Conservation (phyloP, 2,888 invertebrate genomes). For the Nebria brevicollis region DNA sequence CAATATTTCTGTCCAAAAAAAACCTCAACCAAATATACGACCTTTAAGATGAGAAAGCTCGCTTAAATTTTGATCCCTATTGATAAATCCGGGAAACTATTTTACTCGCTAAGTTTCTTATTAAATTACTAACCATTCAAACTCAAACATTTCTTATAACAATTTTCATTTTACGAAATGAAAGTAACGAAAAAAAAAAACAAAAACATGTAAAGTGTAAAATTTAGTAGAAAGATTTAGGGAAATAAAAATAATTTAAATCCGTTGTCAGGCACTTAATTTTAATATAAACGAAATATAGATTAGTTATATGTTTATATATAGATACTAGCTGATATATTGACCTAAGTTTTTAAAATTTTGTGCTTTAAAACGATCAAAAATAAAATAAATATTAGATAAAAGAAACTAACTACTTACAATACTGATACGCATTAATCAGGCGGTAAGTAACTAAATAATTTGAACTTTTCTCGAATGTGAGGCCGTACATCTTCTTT, state of each 20-base stretch:
- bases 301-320: conserved; percentile 24
- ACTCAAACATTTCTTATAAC: not conserved
- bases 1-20: not conserved
- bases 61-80: conserved; percentile 39
- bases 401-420: conserved; percentile 26
- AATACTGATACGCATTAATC: conserved; percentile 67
- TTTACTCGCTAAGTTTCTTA: not conserved
- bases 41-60: not conserved
- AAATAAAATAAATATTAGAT: conserved; percentile 32
- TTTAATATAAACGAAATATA: conserved; percentile 27
- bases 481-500: conserved; percentile 93
- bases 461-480: conserved; percentile 88
- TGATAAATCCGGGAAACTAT: conserved; percentile 19
- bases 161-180: conserved; percentile 7
- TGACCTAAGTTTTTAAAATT: conserved; percentile 16
- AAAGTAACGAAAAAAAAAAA: conserved; percentile 27
- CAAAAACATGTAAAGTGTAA: not conserved
- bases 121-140: conserved; percentile 23
- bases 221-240: conserved; percentile 11
- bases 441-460: conserved; percentile 89
- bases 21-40: not conserved
- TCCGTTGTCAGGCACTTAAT: conserved; percentile 44
- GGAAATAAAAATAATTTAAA: conserved; percentile 26
- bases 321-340: not conserved
- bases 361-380: conserved; percentile 41